phyloP scores from a whole-genome alignment of 1,140 invertebrate species.

The Listronotus oregonensis region DNA sequence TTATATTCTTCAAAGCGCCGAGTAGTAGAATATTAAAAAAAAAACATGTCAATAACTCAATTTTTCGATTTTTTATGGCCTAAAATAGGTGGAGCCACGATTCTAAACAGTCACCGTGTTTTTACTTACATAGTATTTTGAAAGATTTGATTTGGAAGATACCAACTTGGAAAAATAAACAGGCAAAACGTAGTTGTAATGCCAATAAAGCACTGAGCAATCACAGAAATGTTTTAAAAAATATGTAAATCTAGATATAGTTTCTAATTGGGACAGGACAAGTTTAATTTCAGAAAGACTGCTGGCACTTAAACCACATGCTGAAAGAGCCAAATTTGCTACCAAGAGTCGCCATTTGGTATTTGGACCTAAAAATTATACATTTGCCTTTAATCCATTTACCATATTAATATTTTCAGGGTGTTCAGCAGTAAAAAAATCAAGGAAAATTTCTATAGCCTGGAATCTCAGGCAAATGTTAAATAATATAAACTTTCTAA shows the following conservation, averaged over 20 bases:
- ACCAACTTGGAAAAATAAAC: slow-evolving; percentile 77
- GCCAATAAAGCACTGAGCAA: slow-evolving; percentile 82
- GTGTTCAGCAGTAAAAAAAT: no score
- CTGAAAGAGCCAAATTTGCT: slow-evolving; percentile 70
- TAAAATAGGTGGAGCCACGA: no score
- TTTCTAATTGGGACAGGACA: slow-evolving; percentile 67
- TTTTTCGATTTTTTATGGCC: no score
- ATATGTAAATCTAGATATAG: slow-evolving; percentile 65
- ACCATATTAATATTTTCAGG: no score
- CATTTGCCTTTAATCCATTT: neutral
- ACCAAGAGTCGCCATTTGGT: slow-evolving; percentile 69
- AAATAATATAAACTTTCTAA: no score
- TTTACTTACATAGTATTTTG: slow-evolving; percentile 63
- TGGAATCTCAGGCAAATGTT: no score
- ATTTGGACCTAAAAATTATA: slow-evolving; percentile 61
- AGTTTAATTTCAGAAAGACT: slow-evolving; percentile 59
- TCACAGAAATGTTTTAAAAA: slow-evolving; percentile 68
- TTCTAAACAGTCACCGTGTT: no score
- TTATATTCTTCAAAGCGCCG: no score
- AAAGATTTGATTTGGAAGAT: slow-evolving; percentile 65
- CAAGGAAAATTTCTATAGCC: no score
- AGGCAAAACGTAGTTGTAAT: slow-evolving; percentile 72
- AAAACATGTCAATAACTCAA: no score
- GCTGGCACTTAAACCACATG: slow-evolving; percentile 63
- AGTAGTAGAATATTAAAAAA: no score